Percentiles rank a stretch among this genome's conserved stretches.
Evolutionary conservation across 2,797 vertebrate genomes (phyloP).

Genomic region (Eurystomus glaucurus): DNA sequence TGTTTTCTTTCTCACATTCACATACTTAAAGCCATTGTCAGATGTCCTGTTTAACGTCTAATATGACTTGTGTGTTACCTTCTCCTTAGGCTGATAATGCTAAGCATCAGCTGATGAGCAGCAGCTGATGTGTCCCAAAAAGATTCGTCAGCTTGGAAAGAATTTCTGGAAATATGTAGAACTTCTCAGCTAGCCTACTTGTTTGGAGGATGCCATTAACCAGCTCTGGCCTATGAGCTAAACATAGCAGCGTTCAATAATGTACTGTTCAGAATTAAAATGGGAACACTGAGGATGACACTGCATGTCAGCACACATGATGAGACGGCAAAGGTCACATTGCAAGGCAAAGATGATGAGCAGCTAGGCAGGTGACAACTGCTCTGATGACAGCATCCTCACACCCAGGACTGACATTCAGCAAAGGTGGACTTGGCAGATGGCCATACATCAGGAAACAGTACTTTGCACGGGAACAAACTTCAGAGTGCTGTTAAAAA

Average conservation of each 20-base stretch:
- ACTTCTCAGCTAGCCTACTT: neutral
- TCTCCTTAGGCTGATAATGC: neutral
- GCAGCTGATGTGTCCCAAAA: neutral
- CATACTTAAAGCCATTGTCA: neutral
- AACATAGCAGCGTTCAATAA: neutral
- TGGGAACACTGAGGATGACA: neutral
- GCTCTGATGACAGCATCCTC: neutral
- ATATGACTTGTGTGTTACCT: neutral
- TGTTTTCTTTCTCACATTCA: neutral
- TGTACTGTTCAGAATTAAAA: slow-evolving; percentile 4
- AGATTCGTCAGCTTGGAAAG: neutral
- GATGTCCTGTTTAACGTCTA: neutral
- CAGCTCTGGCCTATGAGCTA: neutral
- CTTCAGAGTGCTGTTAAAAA: neutral
- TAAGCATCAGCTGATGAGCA: neutral
- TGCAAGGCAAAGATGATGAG: neutral
- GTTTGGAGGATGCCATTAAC: slow-evolving; percentile 31
- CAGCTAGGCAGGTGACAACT: neutral
- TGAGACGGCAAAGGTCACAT: neutral
- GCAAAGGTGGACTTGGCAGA: slow-evolving; percentile 14
- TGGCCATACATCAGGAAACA: neutral
- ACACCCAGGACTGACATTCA: neutral
- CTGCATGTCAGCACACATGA: neutral
- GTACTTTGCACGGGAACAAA: neutral
- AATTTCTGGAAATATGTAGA: slow-evolving; percentile 18